phyloP scores from a whole-genome alignment of 1,140 invertebrate genomes.

The Chrysomallon squamiferum region DNA sequence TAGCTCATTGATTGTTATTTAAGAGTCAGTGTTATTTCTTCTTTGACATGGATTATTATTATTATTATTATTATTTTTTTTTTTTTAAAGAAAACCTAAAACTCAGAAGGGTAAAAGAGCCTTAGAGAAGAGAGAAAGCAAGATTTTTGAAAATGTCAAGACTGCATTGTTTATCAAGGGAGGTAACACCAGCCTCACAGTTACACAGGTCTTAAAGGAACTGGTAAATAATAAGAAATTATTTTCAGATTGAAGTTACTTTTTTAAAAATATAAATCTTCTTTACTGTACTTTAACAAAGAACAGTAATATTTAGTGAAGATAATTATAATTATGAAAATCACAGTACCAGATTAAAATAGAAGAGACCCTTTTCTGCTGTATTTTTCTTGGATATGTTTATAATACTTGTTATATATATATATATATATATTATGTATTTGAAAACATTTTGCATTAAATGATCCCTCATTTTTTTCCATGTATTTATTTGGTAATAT shows the following conservation, averaged over 20 bases:
- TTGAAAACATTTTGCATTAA: no score
- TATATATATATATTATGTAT: no score
- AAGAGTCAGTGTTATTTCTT: not conserved
- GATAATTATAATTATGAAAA: no score
- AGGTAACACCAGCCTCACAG: conserved; percentile 79
- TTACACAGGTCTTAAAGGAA: conserved; percentile 84
- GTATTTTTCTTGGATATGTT: no score
- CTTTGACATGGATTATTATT: not conserved
- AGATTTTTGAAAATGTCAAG: conserved; percentile 89
- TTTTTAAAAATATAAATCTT: not conserved
- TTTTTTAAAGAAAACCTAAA: conserved; percentile 75
- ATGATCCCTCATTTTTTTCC: no score
- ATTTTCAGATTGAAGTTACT: not conserved
- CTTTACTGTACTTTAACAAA: no score
- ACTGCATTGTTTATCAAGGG: conserved; percentile 85
- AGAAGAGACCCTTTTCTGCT: no score
- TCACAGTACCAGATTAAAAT: no score
- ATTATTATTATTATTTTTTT: no score
- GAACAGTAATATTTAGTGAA: not conserved
- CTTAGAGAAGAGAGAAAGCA: conserved; percentile 81
- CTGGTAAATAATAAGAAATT: conserved; percentile 77
- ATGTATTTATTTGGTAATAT: no score
- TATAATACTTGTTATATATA: no score
- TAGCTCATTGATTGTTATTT: no score
- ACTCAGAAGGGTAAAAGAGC: conserved; percentile 87